phyloP scores from a whole-genome alignment of 1,140 invertebrate species.

The Phortica variegata region DNA sequence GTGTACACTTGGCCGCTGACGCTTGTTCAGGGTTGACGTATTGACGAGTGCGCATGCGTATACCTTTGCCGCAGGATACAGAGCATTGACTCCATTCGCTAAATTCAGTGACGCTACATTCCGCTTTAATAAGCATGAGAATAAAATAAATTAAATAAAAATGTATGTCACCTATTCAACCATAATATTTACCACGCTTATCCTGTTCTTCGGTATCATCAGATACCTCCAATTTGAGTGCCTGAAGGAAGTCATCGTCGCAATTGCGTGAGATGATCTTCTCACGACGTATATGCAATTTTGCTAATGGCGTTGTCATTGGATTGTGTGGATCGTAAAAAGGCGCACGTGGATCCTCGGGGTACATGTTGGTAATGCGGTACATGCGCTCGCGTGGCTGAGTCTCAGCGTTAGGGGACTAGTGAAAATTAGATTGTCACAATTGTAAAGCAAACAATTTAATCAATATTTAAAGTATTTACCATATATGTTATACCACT shows the following conservation, averaged over 20 bases:
- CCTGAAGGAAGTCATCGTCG: conserved; percentile 66
- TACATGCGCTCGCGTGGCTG: conserved; percentile 85
- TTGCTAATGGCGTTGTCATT: conserved; percentile 80
- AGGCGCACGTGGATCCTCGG: conserved; percentile 83
- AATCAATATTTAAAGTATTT: conserved; percentile 14
- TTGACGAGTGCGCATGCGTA: conserved; percentile 74
- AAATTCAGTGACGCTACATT: conserved; percentile 77
- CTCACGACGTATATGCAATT: conserved; percentile 70
- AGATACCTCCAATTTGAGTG: conserved; percentile 64
- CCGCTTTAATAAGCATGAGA: conserved; percentile 60
- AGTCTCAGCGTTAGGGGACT: conserved; percentile 85
- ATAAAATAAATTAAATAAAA: background rate
- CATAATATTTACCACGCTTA: conserved; percentile 64
- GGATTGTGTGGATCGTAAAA: conserved; percentile 81
- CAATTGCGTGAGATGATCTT: conserved; percentile 73
- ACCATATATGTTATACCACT: conserved; percentile 91
- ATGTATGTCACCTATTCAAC: background rate
- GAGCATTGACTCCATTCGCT: conserved; percentile 78
- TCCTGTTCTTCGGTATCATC: conserved; percentile 75
- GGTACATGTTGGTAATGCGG: conserved; percentile 82
- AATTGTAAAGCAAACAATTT: background rate
- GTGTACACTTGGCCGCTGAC: conserved; percentile 72
- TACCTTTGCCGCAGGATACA: conserved; percentile 84
- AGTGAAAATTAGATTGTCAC: conserved; percentile 21
- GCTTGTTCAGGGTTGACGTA: conserved; percentile 79